Evolutionary conservation across 2,797 vertebrate species (phyloP).

Genomic region (Manis javanica): DNA sequence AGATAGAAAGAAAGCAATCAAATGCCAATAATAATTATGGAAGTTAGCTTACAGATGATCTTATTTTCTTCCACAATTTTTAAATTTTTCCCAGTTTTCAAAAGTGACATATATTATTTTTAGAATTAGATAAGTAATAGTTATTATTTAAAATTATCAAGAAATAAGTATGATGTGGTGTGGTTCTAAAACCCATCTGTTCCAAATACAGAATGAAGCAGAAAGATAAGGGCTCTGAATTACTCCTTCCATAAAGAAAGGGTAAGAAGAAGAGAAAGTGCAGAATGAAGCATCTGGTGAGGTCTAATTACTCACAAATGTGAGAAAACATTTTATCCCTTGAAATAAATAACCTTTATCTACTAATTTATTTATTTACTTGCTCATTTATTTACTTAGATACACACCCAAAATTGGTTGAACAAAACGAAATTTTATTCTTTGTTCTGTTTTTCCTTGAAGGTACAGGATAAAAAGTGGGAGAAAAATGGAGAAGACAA

Average conservation of each 20-base stretch:
- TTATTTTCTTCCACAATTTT: constrained; percentile 25
- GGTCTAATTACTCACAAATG: not conserved
- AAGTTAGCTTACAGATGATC: not conserved
- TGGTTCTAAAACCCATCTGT: not conserved
- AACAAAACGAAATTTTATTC: not conserved
- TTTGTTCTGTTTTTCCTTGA: constrained; percentile 12
- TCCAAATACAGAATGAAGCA: not conserved
- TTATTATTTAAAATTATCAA: constrained; percentile 6
- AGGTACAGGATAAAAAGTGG: constrained; percentile 56
- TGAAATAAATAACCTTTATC: not conserved
- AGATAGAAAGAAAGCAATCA: not conserved
- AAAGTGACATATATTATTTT: not conserved
- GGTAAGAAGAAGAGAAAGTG: not conserved
- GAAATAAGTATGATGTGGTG: not conserved
- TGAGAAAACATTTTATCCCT: not conserved
- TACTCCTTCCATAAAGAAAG: not conserved
- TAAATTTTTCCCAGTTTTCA: not conserved
- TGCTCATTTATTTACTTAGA: not conserved
- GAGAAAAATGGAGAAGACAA: constrained; percentile 53
- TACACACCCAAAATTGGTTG: not conserved
- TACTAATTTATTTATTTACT: not conserved
- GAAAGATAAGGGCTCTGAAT: not conserved
- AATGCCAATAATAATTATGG: not conserved
- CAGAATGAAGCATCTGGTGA: not conserved
- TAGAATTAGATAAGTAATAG: not conserved